Percentiles rank a stretch among this genome's conserved stretches.
phyloP scores from a whole-genome alignment of 2,888 invertebrate genomes.

The Brachyopa scutellaris region DNA sequence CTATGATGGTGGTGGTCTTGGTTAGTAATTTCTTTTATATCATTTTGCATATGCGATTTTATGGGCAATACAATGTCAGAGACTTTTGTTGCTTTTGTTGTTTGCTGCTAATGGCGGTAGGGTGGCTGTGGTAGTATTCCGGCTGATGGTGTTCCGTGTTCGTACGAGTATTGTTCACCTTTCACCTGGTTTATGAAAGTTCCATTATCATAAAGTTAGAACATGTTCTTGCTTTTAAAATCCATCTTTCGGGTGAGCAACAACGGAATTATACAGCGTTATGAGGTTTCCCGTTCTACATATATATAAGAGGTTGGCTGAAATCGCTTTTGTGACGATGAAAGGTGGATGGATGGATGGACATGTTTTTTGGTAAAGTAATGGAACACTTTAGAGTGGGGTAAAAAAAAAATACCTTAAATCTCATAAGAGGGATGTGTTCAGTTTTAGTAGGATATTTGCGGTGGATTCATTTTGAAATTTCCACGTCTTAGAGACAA shows the following conservation, averaged over 20 bases:
- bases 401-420: constrained; percentile 1
- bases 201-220: constrained; percentile 68
- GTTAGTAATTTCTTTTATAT: constrained; percentile 67
- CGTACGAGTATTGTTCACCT: constrained; percentile 33
- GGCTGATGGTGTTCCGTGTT: background rate
- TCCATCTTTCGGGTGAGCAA: constrained; percentile 41
- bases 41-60: constrained; percentile 72
- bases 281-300: background rate
- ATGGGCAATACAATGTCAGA: constrained; percentile 64
- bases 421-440: background rate
- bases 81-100: constrained; percentile 29
- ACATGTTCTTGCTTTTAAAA: constrained; percentile 71
- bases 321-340: constrained; percentile 30
- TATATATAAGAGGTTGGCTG: background rate
- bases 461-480: background rate
- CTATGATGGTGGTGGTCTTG: constrained; percentile 2
- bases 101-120: background rate
- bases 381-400: constrained; percentile 29
- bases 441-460: too few species aligned
- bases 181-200: constrained; percentile 68
- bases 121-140: too few species aligned
- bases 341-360: constrained; percentile 50
- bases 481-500: background rate
- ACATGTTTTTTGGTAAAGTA: constrained; percentile 31
- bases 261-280: constrained; percentile 30